phyloP scores from a whole-genome alignment of 1,140 invertebrate species.

The Mya arenaria region DNA sequence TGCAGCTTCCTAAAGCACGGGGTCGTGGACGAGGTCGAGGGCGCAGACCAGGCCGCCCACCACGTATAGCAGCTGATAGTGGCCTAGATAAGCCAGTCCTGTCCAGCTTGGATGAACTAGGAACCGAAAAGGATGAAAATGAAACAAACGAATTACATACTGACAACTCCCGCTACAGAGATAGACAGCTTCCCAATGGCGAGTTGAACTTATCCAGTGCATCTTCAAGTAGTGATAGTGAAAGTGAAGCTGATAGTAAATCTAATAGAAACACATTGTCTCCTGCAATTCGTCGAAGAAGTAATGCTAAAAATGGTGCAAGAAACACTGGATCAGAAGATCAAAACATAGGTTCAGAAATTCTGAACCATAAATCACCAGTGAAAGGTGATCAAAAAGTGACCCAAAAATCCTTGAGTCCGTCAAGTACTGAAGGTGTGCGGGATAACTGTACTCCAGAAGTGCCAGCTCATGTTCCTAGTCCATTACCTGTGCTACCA shows the following conservation, averaged over 20 bases:
- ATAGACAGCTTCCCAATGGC: conserved; percentile 37
- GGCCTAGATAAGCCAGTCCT: not conserved
- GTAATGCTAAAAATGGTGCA: conserved; percentile 9
- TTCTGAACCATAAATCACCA: conserved; percentile 44
- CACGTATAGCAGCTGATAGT: conserved; percentile 45
- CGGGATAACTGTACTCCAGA: conserved; percentile 60
- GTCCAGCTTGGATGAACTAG: conserved; percentile 24
- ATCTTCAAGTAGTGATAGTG: conserved; percentile 34
- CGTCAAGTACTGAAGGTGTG: conserved; percentile 63
- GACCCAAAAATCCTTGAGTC: conserved; percentile 40
- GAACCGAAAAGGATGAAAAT: conserved; percentile 16
- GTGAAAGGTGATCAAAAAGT: conserved; percentile 38
- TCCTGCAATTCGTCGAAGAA: conserved; percentile 18
- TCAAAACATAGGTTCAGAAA: conserved; percentile 56
- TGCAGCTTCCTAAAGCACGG: not conserved
- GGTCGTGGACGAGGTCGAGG: conserved; percentile 36
- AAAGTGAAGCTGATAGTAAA: conserved; percentile 7
- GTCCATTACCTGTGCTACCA: conserved; percentile 61
- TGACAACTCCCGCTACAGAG: conserved; percentile 34
- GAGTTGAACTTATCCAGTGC: conserved; percentile 37
- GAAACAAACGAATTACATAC: conserved; percentile 31
- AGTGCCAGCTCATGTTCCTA: conserved; percentile 59
- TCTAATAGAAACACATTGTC: not conserved
- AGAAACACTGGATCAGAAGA: conserved; percentile 32
- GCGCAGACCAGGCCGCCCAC: conserved; percentile 57